These are phyloP conservation scores for Octomys mimax DNA, from an alignment of 2,797 vertebrate species.

Conservation along the genomic window DNA sequence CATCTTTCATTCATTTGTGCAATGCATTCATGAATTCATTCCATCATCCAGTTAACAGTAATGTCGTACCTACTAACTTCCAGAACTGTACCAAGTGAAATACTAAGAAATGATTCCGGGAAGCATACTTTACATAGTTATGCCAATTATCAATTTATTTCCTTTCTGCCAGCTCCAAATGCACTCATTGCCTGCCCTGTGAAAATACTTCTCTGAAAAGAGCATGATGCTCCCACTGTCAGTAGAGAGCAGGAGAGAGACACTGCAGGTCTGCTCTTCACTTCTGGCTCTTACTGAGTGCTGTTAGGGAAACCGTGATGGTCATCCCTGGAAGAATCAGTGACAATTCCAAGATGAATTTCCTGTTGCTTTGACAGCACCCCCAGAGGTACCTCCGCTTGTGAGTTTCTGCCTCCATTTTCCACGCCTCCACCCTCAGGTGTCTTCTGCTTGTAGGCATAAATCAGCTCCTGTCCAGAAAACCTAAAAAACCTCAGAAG, in stretches of 20 bases:
- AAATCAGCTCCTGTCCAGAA: background rate
- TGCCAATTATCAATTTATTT: background rate
- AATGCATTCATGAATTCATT: background rate
- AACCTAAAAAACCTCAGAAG: background rate
- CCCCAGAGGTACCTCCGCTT: background rate
- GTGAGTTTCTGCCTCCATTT: background rate
- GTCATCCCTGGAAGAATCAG: background rate
- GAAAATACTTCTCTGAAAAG: background rate
- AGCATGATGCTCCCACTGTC: background rate
- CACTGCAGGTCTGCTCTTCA: background rate
- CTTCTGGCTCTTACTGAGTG: background rate
- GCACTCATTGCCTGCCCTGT: background rate
- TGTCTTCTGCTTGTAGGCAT: background rate
- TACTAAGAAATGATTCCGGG: background rate
- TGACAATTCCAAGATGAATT: accelerated
- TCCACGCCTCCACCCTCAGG: background rate
- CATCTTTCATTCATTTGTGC: background rate
- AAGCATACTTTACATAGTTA: background rate
- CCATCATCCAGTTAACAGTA: background rate
- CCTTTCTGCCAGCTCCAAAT: background rate
- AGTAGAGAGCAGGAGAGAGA: conserved; percentile 7
- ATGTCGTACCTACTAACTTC: background rate
- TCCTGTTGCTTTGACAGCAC: background rate
- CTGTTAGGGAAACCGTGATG: accelerated
- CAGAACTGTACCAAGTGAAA: background rate